phyloP scores from a whole-genome alignment of 1,140 invertebrate species.

The Glomeris maerens region DNA sequence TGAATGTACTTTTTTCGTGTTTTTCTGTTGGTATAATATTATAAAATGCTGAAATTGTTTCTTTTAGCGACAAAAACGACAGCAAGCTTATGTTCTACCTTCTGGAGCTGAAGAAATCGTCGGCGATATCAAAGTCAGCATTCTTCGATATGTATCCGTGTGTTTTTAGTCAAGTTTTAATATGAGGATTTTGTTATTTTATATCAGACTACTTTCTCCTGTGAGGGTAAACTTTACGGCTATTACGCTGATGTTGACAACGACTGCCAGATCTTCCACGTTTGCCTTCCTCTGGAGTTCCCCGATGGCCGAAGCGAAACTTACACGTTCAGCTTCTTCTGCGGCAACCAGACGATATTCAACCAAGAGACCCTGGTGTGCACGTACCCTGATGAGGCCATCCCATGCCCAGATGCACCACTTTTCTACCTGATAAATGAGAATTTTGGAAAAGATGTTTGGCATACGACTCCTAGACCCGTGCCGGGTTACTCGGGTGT shows the following conservation, averaged over 20 bases:
- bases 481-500: background rate
- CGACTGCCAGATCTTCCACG: conserved; percentile 29
- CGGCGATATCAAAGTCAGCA: conserved; percentile 3
- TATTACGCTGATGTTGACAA: conserved; percentile 31
- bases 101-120: conserved; percentile 1
- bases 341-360: conserved; percentile 26
- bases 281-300: conserved; percentile 23
- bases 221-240: conserved; percentile 24
- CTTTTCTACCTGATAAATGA: conserved; percentile 24
- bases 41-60: background rate
- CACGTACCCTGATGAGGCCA: conserved; percentile 22
- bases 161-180: too few relatives aligned
- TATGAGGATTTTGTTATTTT: too few relatives aligned
- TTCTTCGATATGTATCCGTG: too few relatives aligned
- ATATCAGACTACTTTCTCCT: conserved; percentile 25
- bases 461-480: background rate
- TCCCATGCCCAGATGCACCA: conserved; percentile 24
- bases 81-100: background rate
- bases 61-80: conserved; percentile 1
- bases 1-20: background rate
- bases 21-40: background rate
- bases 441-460: conserved; percentile 17
- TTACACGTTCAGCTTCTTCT: conserved; percentile 42
- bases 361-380: conserved; percentile 25
- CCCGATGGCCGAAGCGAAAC: conserved; percentile 35